phyloP scores from a whole-genome alignment of 2,888 invertebrate genomes.

The Anthophora plumipes region DNA sequence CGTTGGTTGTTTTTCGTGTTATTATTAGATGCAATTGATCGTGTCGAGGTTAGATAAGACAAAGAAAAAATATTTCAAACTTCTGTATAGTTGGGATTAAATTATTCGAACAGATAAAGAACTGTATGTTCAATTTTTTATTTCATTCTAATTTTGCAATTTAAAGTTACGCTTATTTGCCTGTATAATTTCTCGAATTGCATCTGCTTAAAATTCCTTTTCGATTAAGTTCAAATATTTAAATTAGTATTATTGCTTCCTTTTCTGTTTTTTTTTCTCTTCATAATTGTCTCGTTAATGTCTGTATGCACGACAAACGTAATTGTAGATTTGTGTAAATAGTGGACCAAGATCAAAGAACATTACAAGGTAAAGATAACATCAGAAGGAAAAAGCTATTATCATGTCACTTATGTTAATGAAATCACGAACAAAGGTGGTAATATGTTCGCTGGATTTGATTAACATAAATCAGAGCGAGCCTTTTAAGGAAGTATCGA shows the following conservation, averaged over 20 bases:
- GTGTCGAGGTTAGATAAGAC: neutral
- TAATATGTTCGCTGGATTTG: neutral
- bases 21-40: neutral
- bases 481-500: neutral
- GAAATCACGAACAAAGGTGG: accelerated
- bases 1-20: neutral
- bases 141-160: no score
- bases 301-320: neutral
- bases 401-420: neutral
- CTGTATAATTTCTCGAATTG: no score
- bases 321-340: neutral
- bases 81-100: no score
- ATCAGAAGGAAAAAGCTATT: no score
- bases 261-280: neutral
- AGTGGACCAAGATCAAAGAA: neutral
- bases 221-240: no score
- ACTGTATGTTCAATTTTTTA: no score
- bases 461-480: neutral
- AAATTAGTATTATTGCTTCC: neutral
- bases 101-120: no score
- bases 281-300: neutral
- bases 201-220: no score
- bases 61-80: neutral
- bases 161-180: no score
- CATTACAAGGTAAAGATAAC: no score